These are phyloP conservation scores for Lepidochrysops patricia DNA, from an alignment of 2,888 invertebrate species.

Conservation along the genomic window DNA sequence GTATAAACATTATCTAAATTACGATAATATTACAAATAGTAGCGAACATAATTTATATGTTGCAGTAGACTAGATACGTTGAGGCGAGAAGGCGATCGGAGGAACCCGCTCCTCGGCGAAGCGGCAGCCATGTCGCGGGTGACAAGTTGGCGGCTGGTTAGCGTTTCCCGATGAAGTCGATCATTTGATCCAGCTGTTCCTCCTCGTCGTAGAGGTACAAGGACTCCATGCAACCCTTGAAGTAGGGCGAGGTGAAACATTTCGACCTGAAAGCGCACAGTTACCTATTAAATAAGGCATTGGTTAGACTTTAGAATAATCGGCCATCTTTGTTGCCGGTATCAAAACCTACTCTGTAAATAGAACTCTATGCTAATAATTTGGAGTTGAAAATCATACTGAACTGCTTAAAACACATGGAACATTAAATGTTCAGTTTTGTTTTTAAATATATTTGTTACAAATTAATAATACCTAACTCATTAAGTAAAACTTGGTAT, in stretches of 20 bases:
- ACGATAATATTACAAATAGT: constrained; percentile 64
- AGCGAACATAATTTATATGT: constrained; percentile 63
- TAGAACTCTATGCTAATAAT: too few relatives aligned
- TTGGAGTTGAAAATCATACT: too few relatives aligned
- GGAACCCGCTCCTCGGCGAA: constrained; percentile 55
- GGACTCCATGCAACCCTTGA: constrained; percentile 87
- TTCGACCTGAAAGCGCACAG: constrained; percentile 76
- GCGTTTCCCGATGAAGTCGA: constrained; percentile 83
- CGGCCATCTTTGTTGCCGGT: too few relatives aligned
- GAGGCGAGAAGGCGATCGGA: constrained; percentile 68
- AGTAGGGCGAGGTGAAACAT: constrained; percentile 86
- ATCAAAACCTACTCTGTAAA: too few relatives aligned
- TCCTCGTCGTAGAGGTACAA: constrained; percentile 85
- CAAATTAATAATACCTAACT: too few relatives aligned
- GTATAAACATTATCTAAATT: constrained; percentile 48
- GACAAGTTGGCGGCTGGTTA: constrained; percentile 48
- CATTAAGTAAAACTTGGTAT: too few relatives aligned
- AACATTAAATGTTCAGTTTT: too few relatives aligned
- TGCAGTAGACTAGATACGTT: constrained; percentile 72
- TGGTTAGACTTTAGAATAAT: too few relatives aligned
- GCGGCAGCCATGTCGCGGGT: constrained; percentile 40
- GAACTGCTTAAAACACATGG: too few relatives aligned
- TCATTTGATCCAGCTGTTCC: constrained; percentile 85
- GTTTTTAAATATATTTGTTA: too few relatives aligned
- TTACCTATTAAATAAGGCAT: too few relatives aligned